phyloP scores from a whole-genome alignment of 2,888 invertebrate species.

The Drosophila rellima region DNA sequence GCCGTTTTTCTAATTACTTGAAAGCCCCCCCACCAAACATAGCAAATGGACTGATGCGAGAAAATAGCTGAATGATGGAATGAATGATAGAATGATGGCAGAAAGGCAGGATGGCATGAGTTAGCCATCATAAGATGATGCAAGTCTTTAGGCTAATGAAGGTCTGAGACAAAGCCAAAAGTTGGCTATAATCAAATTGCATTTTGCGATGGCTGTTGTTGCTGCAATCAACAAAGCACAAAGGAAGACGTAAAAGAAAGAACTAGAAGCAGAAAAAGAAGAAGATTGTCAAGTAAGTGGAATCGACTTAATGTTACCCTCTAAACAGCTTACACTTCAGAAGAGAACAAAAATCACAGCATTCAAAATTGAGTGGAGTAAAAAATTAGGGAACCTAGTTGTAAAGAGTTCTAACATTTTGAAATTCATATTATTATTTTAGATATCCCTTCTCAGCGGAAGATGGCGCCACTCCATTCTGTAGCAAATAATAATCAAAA shows the following conservation, averaged over 20 bases:
- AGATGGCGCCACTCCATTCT: too few relatives aligned
- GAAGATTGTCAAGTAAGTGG: not conserved
- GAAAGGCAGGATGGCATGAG: not conserved
- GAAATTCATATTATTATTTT: too few relatives aligned
- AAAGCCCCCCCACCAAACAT: conserved; percentile 53
- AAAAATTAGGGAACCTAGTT: too few relatives aligned
- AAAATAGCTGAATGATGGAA: conserved; percentile 33
- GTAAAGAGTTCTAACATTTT: too few relatives aligned
- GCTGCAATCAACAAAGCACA: conserved; percentile 67
- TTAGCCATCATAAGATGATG: conserved; percentile 59
- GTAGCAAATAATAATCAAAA: too few relatives aligned
- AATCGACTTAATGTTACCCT: conserved; percentile 10
- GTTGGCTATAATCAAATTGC: conserved; percentile 77
- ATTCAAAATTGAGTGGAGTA: not conserved
- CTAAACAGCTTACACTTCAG: not conserved
- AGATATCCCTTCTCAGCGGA: too few relatives aligned
- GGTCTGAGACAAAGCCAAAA: conserved; percentile 66
- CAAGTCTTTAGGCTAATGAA: conserved; percentile 78
- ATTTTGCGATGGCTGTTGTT: conserved; percentile 59
- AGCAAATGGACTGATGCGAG: conserved; percentile 19
- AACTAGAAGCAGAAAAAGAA: too few relatives aligned
- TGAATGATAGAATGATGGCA: not conserved
- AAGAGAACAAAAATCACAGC: not conserved
- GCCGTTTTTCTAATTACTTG: conserved; percentile 77
- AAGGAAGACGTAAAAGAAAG: conserved; percentile 1